Evolutionary conservation across 2,113 vertebrate species (phyloP).

Genomic region (Sclerurus mexicanus): DNA sequence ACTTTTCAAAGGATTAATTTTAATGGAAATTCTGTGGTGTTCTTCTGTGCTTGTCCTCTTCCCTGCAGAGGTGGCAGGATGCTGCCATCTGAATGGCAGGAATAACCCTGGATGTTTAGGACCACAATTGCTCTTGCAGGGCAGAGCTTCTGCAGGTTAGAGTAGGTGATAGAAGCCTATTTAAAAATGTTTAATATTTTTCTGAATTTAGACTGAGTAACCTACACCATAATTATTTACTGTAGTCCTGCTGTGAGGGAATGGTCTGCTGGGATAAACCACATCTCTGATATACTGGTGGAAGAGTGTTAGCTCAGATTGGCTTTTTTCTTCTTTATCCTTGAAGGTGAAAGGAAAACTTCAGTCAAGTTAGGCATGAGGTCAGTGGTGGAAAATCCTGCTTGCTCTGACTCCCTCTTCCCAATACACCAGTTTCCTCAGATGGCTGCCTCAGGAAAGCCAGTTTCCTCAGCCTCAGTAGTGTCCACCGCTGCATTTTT

Average conservation of each 20-base stretch:
- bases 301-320: background rate
- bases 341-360: background rate
- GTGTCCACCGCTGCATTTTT: background rate
- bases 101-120: background rate
- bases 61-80: background rate
- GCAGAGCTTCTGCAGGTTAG: background rate
- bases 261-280: background rate
- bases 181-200: background rate
- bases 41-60: background rate
- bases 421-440: background rate
- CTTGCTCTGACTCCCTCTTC: background rate
- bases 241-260: background rate
- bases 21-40: background rate
- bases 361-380: background rate
- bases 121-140: background rate
- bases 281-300: background rate
- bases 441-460: background rate
- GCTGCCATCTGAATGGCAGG: background rate
- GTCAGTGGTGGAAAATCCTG: background rate
- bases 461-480: background rate
- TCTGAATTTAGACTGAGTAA: background rate
- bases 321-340: background rate
- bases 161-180: background rate
- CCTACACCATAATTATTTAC: background rate
- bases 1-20: background rate